phyloP scores from a whole-genome alignment of 2,888 invertebrate genomes.

The Lycia hirtaria region DNA sequence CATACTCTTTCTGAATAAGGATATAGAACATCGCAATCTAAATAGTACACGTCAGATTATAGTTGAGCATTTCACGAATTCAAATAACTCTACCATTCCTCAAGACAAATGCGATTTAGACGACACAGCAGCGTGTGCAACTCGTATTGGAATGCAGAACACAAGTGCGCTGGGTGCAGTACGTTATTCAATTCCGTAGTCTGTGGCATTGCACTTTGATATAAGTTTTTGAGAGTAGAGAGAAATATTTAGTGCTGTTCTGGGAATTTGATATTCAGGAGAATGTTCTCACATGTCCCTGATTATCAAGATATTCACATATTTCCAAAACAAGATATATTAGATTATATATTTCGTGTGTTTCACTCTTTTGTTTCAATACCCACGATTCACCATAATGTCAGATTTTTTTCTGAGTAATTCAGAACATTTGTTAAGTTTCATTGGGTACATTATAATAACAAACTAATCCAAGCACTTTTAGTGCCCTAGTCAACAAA shows the following conservation, averaged over 20 bases:
- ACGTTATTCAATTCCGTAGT: constrained; percentile 23
- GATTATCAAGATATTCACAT: no score
- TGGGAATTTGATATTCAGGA: no score
- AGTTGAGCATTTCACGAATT: constrained; percentile 11
- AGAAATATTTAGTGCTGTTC: constrained; percentile 16
- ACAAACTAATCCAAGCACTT: background rate
- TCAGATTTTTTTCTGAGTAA: no score
- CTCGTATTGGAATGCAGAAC: constrained; percentile 24
- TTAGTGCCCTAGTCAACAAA: background rate
- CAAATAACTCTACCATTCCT: constrained; percentile 19
- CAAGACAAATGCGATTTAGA: constrained; percentile 27
- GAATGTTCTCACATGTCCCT: no score
- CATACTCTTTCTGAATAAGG: no score
- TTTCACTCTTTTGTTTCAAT: no score
- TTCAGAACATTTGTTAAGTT: background rate
- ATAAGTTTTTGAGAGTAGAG: constrained; percentile 25
- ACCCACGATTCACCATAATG: no score
- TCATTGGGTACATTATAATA: background rate
- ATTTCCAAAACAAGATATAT: no score
- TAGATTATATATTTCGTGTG: no score
- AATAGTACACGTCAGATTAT: constrained; percentile 13
- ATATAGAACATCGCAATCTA: constrained; percentile 3
- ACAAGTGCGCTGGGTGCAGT: constrained; percentile 17
- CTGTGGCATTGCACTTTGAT: constrained; percentile 24
- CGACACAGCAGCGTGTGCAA: constrained; percentile 25